Percentiles rank a stretch among this genome's conserved stretches.
Conservation (phyloP, 2,888 invertebrate genomes). For the Nymphalis c-album region DNA sequence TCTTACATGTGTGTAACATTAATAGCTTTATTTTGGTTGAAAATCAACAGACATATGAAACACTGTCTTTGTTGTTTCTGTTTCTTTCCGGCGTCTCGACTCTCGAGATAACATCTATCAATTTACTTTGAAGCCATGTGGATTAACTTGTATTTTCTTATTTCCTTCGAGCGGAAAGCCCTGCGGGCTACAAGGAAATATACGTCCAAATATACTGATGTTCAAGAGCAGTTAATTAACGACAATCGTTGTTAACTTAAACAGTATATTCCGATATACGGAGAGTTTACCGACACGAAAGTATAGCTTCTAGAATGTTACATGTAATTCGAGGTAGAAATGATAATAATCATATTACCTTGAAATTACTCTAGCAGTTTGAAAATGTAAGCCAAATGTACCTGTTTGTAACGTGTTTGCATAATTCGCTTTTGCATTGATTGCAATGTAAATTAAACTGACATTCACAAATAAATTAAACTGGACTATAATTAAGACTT, state of each 20-base stretch:
- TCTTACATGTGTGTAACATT: neutral
- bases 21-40: constrained; percentile 8
- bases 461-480: too few species aligned
- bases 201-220: constrained; percentile 19
- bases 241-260: neutral
- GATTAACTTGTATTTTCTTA: constrained; percentile 35
- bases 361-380: too few species aligned
- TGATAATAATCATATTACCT: too few species aligned
- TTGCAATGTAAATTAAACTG: too few species aligned
- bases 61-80: constrained; percentile 16
- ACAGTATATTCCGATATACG: neutral
- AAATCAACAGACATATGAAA: constrained; percentile 8
- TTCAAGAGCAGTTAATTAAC: constrained; percentile 19
- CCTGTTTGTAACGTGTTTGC: too few species aligned
- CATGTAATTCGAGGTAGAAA: too few species aligned
- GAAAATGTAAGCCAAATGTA: too few species aligned
- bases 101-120: constrained; percentile 37
- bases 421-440: too few species aligned
- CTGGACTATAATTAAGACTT: too few species aligned
- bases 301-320: too few species aligned
- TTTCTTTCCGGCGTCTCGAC: constrained; percentile 25
- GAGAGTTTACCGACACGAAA: neutral
- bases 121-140: constrained; percentile 35
- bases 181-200: constrained; percentile 20
- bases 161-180: constrained; percentile 25